Conservation (phyloP, 2,797 vertebrate species). For the Pachyuromys duprasi region DNA sequence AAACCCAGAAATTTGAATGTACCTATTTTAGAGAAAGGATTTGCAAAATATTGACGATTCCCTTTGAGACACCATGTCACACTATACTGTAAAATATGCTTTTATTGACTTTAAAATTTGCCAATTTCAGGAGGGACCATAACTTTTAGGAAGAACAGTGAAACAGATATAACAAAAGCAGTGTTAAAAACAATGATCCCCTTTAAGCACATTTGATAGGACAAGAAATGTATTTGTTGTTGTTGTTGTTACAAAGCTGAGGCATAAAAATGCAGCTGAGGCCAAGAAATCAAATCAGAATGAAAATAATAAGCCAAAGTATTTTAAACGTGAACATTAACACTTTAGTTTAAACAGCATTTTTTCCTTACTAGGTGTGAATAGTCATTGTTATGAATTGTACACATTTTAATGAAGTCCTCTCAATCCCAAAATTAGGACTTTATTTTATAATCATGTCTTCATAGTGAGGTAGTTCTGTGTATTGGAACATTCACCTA, state of each 20-base stretch:
- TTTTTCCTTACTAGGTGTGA: not conserved
- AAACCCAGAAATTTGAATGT: slow-evolving; percentile 5
- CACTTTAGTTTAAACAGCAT: not conserved
- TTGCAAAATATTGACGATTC: slow-evolving; percentile 35
- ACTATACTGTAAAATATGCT: slow-evolving; percentile 13
- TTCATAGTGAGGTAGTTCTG: not conserved
- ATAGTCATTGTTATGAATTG: not conserved
- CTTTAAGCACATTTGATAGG: not conserved
- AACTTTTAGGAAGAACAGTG: not conserved
- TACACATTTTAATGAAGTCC: not conserved
- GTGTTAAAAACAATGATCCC: slow-evolving; percentile 9
- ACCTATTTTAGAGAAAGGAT: slow-evolving; percentile 12
- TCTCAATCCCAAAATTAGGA: not conserved
- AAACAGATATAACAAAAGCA: not conserved
- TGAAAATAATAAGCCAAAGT: not conserved
- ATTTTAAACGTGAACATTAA: slow-evolving; percentile 10
- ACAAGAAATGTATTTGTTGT: not conserved
- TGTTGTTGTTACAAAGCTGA: not conserved
- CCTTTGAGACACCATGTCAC: not conserved
- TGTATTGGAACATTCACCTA: not conserved
- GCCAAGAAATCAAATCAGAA: not conserved
- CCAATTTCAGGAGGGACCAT: slow-evolving; percentile 27
- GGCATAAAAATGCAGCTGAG: slow-evolving; percentile 28
- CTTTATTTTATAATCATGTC: not conserved
- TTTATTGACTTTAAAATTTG: slow-evolving; percentile 58